These are phyloP conservation scores for Liparis tanakae DNA, from an alignment of 2,797 vertebrate species.

Conservation along the genomic window DNA sequence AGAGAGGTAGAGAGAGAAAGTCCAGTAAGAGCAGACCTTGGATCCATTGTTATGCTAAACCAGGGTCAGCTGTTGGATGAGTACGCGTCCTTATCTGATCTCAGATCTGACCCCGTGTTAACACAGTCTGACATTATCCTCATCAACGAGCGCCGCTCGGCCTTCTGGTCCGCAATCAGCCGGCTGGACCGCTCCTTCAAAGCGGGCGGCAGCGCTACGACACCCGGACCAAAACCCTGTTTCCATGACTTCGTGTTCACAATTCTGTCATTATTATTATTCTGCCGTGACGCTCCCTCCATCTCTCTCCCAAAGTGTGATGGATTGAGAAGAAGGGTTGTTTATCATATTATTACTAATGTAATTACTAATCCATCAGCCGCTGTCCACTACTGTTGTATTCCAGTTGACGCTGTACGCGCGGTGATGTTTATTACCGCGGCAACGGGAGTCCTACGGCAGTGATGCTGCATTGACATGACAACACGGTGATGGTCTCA, in stretches of 20 bases:
- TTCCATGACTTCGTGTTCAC: slow-evolving; percentile 6
- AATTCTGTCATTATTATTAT: not conserved
- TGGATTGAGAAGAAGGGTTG: slow-evolving; percentile 7
- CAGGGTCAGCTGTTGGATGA: slow-evolving; percentile 45
- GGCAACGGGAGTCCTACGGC: slow-evolving; percentile 27
- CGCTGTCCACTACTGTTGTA: not conserved
- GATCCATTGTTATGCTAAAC: slow-evolving; percentile 46
- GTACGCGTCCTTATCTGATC: slow-evolving; percentile 31
- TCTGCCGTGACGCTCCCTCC: not conserved
- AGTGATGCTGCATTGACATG: slow-evolving; percentile 13
- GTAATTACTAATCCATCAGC: slow-evolving; percentile 19
- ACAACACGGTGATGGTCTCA: no score
- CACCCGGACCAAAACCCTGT: not conserved
- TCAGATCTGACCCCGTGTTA: slow-evolving; percentile 54
- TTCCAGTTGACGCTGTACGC: not conserved
- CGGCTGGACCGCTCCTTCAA: slow-evolving; percentile 52
- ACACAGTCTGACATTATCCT: slow-evolving; percentile 53
- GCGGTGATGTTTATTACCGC: slow-evolving; percentile 18
- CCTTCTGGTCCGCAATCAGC: slow-evolving; percentile 60
- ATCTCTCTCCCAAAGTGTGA: not conserved
- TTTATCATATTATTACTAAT: slow-evolving; percentile 11
- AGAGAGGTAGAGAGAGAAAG: slow-evolving; percentile 19
- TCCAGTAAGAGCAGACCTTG: slow-evolving; percentile 12
- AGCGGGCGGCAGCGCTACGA: slow-evolving; percentile 6
- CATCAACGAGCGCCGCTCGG: slow-evolving; percentile 39